Base-by-base conservation (phyloP, 1,140 invertebrate genomes). In the Aleiodes sp. region DNA sequence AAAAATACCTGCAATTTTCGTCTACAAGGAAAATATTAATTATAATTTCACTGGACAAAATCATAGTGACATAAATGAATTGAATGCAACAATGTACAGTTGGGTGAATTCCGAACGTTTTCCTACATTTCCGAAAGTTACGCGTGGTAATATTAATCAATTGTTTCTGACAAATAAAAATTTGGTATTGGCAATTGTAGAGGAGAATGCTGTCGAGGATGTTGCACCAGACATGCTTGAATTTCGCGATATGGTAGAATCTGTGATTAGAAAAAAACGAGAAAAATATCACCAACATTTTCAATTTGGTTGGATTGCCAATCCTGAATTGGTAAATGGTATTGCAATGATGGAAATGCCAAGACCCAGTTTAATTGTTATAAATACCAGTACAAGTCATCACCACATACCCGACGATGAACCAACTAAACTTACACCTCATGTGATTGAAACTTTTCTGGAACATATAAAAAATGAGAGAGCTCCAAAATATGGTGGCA, bases 41-140 rank as follows among this genome's bases (percentile, higher is more conserved):
- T 92, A 92, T 80, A 89, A 91, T 78, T 95, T 91, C 87, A 87
- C 90, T 76, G 89, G 92, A 74, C 84, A 87, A 73, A 81, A 87
- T 70, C 75, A 88, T 29, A 73, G 85, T 35, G 86, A 89, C 69
- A 84, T 87, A 60, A 84, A 88, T 56, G 75, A 87, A 67, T 78
- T 92, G 59, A 94, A 94, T 77, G 84, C 85, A 14, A 91, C 92
- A 29, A 84, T 97, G 70, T 89, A 91, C 70, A 90, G 92, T 56
- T 99, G 96, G 96, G 89, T 99, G 19, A 94, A 95, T 78, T 87
- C 91, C 39, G 96, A 99, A 82, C 88, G 97, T 68, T 99, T 98
- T 88, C 89, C 92, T 31, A 92, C 94, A 56, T 98, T 98, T 78
- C 93, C 95, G 8, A 96, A 94, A 88, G 90, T 97, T 7, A 94